Evolutionary conservation across 2,113 vertebrate genomes (phyloP).

Genomic region (Chamaea fasciata): DNA sequence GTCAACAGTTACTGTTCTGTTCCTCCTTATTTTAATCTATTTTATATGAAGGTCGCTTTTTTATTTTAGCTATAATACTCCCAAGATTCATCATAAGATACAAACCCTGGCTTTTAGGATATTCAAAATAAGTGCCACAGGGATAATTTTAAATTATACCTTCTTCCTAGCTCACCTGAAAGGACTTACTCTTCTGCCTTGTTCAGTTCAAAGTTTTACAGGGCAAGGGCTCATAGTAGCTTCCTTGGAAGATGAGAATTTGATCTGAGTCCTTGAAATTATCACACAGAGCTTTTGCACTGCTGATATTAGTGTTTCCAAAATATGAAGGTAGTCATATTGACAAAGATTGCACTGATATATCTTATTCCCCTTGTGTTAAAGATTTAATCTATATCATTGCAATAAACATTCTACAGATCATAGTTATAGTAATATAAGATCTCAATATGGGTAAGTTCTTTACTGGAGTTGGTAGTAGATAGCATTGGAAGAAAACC

Average conservation of each 20-base stretch:
- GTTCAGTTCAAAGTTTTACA: neutral
- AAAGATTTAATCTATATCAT: neutral
- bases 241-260: neutral
- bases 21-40: neutral
- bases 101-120: neutral
- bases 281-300: neutral
- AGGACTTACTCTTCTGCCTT: neutral
- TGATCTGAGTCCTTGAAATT: neutral
- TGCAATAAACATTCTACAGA: neutral
- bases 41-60: neutral
- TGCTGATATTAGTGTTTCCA: neutral
- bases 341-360: neutral
- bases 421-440: neutral
- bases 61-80: neutral
- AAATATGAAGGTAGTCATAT: neutral
- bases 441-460: neutral
- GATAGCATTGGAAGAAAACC: neutral
- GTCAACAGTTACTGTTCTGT: neutral
- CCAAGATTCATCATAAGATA: neutral
- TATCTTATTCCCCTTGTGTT: neutral
- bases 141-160: neutral
- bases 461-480: neutral
- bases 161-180: neutral
- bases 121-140: neutral
- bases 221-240: neutral